Base-by-base conservation (phyloP, 2,113 vertebrate species). In the Upupa epops region DNA sequence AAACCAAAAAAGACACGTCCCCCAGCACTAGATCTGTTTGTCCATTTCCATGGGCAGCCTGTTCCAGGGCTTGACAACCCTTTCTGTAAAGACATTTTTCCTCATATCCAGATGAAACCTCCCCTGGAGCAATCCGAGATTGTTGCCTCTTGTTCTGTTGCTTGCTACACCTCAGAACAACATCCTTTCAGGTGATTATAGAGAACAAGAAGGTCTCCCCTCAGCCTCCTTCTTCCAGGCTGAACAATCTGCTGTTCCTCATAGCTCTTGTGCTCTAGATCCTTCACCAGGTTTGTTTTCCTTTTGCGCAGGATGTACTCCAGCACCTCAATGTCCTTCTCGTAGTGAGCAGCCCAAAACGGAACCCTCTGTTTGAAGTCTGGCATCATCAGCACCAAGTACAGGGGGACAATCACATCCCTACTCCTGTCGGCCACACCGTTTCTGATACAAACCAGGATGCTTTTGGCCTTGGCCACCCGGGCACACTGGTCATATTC, bases 311-410 rank as follows among this genome's bases (percentile, higher is more conserved):
- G 49, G 24, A 20, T 19, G 20, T 7, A 19, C 34, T 69, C 42
- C 11, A 11, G 31, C 0, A 18, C 40, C 20, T 32, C 19, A 16
- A 16, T 42, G n/a, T 26, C 17, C 29, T 24, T 32, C 24, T 63
- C 10, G 5, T 6, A 31, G 5, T 46, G 24, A 63, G 51, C 2
- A 0, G 0, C 42, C 52, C 34, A 45, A 45, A 85, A 2, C 48
- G 32, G 55, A 24, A 20, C 68, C 13, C 48, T 18, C 8, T 8
- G n/a, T 56, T 90, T 0, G 20, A 74, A 32, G 10, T 56, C 31
- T 31, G 34, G 55, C 48, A 0, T 0, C 10, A 24, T 55, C 55
- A 74, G 68, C 1, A 7, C 10, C 5, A 7, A 7, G 36, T 61
- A 61, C 46, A 48, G 19, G 46, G 46, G 46, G 17, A 48, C 46